These are phyloP conservation scores for Spatulosminthurus flaviceps DNA, from an alignment of 2,888 invertebrate genomes.

Conservation along the genomic window DNA sequence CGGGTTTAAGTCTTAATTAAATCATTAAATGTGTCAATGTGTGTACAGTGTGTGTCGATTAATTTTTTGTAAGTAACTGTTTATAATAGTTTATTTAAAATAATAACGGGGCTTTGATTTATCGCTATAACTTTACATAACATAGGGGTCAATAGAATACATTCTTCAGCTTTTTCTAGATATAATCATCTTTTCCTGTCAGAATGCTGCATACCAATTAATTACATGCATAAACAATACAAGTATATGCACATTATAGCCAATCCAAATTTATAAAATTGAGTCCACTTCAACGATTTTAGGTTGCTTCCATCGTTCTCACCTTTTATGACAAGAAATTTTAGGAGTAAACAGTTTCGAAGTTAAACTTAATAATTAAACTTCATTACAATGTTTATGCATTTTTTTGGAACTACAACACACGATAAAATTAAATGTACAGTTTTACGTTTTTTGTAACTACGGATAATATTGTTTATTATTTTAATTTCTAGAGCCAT, in stretches of 20 bases:
- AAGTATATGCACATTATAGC: no score
- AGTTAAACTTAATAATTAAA: background rate
- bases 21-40: background rate
- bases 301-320: background rate
- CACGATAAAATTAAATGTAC: conserved; percentile 7
- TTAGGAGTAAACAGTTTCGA: background rate
- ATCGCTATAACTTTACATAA: background rate
- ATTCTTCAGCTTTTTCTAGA: background rate
- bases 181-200: no score
- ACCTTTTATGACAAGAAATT: conserved; percentile 6
- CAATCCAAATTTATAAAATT: background rate
- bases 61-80: background rate
- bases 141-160: background rate
- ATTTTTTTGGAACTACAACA: background rate
- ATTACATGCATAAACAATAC: no score
- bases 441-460: background rate
- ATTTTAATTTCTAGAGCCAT: no score
- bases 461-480: background rate
- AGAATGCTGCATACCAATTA: no score
- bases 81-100: conserved; percentile 14
- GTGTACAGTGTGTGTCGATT: background rate
- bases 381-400: conserved; percentile 9
- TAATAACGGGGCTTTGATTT: conserved; percentile 3
- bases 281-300: background rate
- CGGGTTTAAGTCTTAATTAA: no score